Base-by-base conservation (phyloP, 2,888 invertebrate genomes). In the Marasmarcha lunaedactyla region DNA sequence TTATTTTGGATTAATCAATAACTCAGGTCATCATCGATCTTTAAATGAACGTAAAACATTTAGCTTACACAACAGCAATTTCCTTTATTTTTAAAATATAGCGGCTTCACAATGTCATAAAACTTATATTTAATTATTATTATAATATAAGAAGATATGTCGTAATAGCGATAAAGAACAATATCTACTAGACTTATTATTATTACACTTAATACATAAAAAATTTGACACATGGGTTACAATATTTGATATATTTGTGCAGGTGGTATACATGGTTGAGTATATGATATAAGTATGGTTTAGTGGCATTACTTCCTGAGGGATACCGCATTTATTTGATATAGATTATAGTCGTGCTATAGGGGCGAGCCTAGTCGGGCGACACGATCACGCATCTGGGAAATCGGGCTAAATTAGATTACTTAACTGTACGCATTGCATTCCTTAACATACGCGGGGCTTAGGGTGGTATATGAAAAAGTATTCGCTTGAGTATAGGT, bases 81-180 rank as follows among this genome's bases (percentile, higher is more conserved):
- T 78, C 70, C 76, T 81, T 83, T 83, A 81, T 79, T 83, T 34
- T 83, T 79, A 78, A 83, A 81, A 81, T 79, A 81, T 78, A 81
- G 77, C 72, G 73, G 73, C 74, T 78, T 83, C 79, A 83, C 81
- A 83, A 81, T 81, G 76, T 71, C 59, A 68, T 70, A 65, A 44
- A 73, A 63, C 81, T 81, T 83, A 83, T 56, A 63, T 69, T 62
- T 78, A 81, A 66, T 68, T 67, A n/a, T n/a, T n/a, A n/a, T n/a
- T n/a, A 66, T 20, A 20, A 7, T 71, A 72, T 68, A 74, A 67
- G 77, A 78, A 78, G 83, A 83, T 83, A 83, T 83, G 83, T 83
- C 68, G 60, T 65, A 81, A 83, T 77, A 83, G 72, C 71, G 69
- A 74, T 77, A 66, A 30, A 78, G 78, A 81, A 79, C 74, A 79